Evolutionary conservation across 2,113 vertebrate genomes (phyloP), one percentile per base, ranked within the genome.

Genomic region (Marmota monax): DNA sequence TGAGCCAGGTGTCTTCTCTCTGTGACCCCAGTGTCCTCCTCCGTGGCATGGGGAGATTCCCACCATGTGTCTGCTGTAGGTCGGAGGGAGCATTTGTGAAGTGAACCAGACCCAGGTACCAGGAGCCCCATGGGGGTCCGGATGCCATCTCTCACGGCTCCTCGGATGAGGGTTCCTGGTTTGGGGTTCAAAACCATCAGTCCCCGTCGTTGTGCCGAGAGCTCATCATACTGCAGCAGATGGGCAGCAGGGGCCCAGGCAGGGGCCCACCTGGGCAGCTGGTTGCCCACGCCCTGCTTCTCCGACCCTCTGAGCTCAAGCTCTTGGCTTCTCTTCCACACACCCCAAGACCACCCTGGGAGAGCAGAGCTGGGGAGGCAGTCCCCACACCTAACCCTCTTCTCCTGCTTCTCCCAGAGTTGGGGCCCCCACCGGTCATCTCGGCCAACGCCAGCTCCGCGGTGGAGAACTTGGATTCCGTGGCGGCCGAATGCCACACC

Each of bases 401-500:
- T 29, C 25, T 29, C 74, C 77, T 84, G 14, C 48, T 74, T 69
- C 74, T 9, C 29, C 13, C 73, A 96, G 94, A 82, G 20, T 0
- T 48, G 23, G n/a, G 23, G 34, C 12, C 0, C 0, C 5, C 61
- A 0, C 95, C 72, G 0, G 5, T 4, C 25, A 39, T 92, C 84
- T 88, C 18, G 0, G 45, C 5, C 73, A 95, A 92, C 4, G 0
- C 73, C 91, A 94, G 12, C 9, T 56, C 32, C 1, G 25, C 58
- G 13, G 61, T 58, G 17, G 88, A 94, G 18, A 6, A 74, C 9
- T 1, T 85, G 84, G 96, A 85, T 4, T 5, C 39, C 0, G 29
- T 94, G 58, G 78, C 22, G 3, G 72, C 53, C 32, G 3, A n/a
- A 34, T 96, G 95, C 70, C 34, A 63, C 18, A 86, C 92, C 69